Conservation (phyloP, 2,113 vertebrate species). For the Anser cygnoides region DNA sequence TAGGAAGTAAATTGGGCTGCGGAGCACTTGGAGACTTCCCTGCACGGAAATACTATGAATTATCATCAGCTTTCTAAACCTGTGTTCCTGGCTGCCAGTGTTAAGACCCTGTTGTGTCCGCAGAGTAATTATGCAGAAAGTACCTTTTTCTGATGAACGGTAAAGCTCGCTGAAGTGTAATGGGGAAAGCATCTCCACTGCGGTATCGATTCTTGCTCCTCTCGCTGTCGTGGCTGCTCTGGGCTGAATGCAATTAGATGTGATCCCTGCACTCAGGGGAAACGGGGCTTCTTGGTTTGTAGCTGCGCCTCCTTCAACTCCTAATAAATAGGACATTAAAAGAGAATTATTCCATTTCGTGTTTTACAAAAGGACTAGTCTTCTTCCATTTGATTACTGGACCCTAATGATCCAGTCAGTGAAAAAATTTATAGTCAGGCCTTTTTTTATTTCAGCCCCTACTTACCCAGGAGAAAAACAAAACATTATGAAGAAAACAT, state of each 20-base stretch:
- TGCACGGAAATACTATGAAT: not conserved
- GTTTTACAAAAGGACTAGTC: not conserved
- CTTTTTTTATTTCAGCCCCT: not conserved
- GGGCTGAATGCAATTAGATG: not conserved
- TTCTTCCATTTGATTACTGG: not conserved
- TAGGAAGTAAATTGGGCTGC: not conserved
- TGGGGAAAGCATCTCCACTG: not conserved
- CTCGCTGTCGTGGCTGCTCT: not conserved
- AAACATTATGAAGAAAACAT: not conserved
- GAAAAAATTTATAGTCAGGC: not conserved
- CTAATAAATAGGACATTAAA: not conserved
- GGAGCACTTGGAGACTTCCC: accelerated
- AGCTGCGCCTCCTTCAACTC: not conserved
- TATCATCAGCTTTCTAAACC: not conserved
- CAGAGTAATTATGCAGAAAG: not conserved
- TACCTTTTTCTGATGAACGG: not conserved
- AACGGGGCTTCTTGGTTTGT: not conserved
- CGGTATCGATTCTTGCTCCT: not conserved
- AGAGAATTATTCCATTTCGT: not conserved
- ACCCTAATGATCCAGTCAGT: not conserved
- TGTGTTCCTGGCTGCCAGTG: not conserved
- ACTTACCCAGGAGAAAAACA: not conserved
- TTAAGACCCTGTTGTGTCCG: not conserved
- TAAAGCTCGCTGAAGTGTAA: not conserved
- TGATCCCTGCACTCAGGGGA: not conserved